phyloP scores from a whole-genome alignment of 2,797 vertebrate species.

The Phaenicophaeus curvirostris region DNA sequence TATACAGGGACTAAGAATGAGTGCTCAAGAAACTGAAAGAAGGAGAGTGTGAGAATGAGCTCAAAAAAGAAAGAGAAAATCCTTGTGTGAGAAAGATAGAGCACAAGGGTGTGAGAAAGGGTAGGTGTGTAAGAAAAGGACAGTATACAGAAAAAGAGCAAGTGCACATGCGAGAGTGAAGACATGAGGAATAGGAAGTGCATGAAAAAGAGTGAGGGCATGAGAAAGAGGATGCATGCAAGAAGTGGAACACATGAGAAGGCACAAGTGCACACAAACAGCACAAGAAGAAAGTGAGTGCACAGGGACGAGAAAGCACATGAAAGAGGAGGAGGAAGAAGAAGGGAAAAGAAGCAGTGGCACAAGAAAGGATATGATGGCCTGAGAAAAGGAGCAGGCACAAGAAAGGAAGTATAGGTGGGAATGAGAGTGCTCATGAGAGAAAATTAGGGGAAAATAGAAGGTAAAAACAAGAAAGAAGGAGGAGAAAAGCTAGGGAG shows the following conservation, averaged over 20 bases:
- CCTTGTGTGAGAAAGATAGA: neutral
- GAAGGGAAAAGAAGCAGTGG: neutral
- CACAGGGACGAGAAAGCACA: neutral
- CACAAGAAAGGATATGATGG: neutral
- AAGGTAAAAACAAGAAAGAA: neutral
- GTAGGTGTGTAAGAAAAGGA: neutral
- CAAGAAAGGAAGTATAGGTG: neutral
- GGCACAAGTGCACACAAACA: fast-evolving
- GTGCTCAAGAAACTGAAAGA: neutral
- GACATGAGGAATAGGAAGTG: neutral
- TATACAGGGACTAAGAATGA: neutral
- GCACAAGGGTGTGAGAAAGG: neutral
- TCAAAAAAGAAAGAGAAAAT: neutral
- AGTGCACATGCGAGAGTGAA: neutral
- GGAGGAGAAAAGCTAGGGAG: neutral
- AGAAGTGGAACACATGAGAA: neutral
- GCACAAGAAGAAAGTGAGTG: neutral
- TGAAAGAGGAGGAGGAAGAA: fast-evolving
- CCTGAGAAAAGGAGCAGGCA: neutral
- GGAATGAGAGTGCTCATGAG: neutral
- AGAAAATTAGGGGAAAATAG: neutral
- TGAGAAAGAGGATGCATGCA: neutral
- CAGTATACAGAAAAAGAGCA: neutral
- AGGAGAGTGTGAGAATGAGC: neutral
- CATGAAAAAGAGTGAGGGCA: neutral